Conservation (phyloP, 2,113 vertebrate genomes). For the Macquaria ambigua region DNA sequence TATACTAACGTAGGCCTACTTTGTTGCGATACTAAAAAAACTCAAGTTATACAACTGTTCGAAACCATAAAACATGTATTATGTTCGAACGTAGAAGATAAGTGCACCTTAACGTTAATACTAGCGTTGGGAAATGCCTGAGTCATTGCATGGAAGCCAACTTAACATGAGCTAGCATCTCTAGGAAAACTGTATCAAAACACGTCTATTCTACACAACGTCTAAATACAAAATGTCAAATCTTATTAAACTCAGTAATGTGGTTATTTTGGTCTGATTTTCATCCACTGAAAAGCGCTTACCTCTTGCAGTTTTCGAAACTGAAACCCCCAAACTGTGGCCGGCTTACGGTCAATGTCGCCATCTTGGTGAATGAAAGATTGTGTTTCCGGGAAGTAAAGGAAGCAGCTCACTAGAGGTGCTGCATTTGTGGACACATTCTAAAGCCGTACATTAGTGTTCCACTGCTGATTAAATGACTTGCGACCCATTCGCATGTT, state of each 20-base stretch:
- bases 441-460: neutral
- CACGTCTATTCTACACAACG: neutral
- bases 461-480: neutral
- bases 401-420: neutral
- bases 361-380: constrained; percentile 82
- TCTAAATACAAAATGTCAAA: rapidly evolving
- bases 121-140: constrained; percentile 63
- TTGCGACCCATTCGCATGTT: neutral
- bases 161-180: constrained; percentile 36
- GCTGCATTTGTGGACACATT: neutral
- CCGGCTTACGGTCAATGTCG: constrained; percentile 83
- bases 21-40: too few species aligned
- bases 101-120: rapidly evolving
- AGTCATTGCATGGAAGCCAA: constrained; percentile 76
- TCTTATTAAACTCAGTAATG: rapidly evolving
- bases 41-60: too few species aligned
- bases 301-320: constrained; percentile 94
- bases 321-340: constrained; percentile 87
- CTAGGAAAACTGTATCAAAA: neutral
- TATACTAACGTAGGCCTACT: too few species aligned
- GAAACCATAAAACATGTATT: neutral
- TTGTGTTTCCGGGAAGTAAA: constrained; percentile 79
- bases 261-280: rapidly evolving
- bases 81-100: neutral
- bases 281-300: neutral